Evolutionary conservation across 1,140 invertebrate species (phyloP), one percentile per base, ranked within the genome.

Genomic region (Palaemon carinicauda): DNA sequence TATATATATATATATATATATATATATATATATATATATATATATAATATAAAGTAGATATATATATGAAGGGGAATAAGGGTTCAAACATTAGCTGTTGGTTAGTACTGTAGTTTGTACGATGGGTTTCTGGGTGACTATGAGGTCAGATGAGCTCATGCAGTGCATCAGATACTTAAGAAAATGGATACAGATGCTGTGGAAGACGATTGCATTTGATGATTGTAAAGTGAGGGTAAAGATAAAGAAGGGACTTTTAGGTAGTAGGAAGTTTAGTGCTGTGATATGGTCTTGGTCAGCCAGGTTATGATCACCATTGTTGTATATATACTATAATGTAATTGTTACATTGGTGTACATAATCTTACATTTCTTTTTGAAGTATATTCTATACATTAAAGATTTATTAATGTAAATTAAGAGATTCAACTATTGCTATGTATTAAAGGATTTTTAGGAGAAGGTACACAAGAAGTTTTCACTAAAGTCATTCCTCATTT

Each of bases 211-310:
- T 31, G 15, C 21, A 15, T 41, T 71, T 52, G 29, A 50, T 81
- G 7, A 52, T 41, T 50, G 33, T 65, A 27, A 24, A 52, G 19
- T 74, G 50, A 52, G 7, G 50, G 71, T 2, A 75, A 82, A 51
- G 54, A 75, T 27, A 52, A 24, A 24, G 41, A n/a, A 82, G 69
- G 53, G 73, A 71, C 81, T 74, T 69, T 74, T 82, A 74, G 29
- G 74, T 19, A 69, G 73, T 78, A 24, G 54, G 77, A n/a, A 52
- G 65, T 60, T 78, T 74, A 82, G 69, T 69, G 82, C 82, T 84
- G 82, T 84, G 82, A 84, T 84, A 84, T 52, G 82, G 79, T 84
- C 82, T 84, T 84, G 82, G 82, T 78, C 82, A 84, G 54, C 19
- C 19, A 79, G 52, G 51, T 82, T 21, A 52, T 78, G 19, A 60